A percentile compares a stretch with the other conserved stretches of the same genome.
These are phyloP conservation scores for Aegotheles bennettii DNA, from an alignment of 2,113 vertebrate genomes.

Conservation along the genomic window DNA sequence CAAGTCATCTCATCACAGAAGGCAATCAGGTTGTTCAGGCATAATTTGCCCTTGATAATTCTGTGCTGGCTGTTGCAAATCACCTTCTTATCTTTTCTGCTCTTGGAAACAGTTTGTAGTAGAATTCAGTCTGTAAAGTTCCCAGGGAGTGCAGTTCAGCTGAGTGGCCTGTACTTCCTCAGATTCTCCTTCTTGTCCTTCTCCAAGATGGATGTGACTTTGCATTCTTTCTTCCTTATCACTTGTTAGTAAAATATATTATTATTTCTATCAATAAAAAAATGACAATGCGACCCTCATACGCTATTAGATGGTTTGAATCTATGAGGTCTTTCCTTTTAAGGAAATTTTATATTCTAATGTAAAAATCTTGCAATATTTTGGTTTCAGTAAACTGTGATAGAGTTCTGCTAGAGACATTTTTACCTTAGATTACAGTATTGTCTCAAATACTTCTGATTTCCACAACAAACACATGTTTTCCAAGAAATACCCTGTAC, in stretches of 20 bases:
- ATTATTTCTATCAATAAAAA: not conserved
- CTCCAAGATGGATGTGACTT: not conserved
- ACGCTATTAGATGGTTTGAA: not conserved
- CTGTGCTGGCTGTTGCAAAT: not conserved
- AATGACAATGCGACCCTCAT: not conserved
- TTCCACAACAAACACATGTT: not conserved
- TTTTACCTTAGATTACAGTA: not conserved
- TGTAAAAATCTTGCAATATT: not conserved
- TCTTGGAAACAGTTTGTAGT: not conserved
- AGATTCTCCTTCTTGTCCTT: not conserved
- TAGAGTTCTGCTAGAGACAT: not conserved
- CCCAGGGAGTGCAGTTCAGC: not conserved
- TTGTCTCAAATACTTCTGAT: not conserved
- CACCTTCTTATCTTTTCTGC: not conserved
- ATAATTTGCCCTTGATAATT: slow-evolving; percentile 14
- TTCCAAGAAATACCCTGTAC: not conserved
- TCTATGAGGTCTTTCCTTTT: not conserved
- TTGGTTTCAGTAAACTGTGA: not conserved
- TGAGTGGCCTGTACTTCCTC: not conserved
- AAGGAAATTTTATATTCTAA: not conserved
- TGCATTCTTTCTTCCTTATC: not conserved
- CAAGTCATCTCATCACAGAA: slow-evolving; percentile 3
- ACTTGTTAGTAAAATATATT: not conserved
- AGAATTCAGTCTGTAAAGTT: not conserved
- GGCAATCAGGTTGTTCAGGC: slow-evolving; percentile 21